Base-by-base conservation (phyloP, 2,797 vertebrate genomes). In the Anguilla megastoma region DNA sequence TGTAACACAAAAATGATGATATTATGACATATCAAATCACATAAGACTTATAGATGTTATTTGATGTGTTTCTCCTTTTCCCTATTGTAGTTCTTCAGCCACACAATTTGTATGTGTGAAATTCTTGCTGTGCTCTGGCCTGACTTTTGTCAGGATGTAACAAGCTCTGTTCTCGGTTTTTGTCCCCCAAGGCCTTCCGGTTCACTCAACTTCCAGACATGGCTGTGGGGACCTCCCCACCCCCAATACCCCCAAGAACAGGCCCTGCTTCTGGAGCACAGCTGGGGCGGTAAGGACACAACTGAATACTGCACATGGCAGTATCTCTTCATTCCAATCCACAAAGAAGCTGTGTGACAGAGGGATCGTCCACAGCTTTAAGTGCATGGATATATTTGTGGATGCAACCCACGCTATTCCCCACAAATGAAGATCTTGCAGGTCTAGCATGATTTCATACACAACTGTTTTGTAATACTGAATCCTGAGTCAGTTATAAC, bases 181-280 rank as follows among this genome's bases (percentile, higher is more conserved):
- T 84, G 63, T 87, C 93, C 18, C 94, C 88, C n/a, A 92, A 99
- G 99, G 97, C 98, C 88, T 99, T 99, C 91, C 97, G 98, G 91
- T 99, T 99, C 95, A 99, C 98, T 86, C 99, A 99, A 94, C 98
- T 99, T 91, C 99, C 99, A 89, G 99, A 99, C 92, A 99, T 99
- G 98, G 97, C 97, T 88, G 96, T 98, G 95, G 97, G 95, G 71
- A 98, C 98, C 92, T 97, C 98, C 85, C 98, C 97, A 21, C 97
- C 98, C 0, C 98, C 98, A 33, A 94, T 99, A 87, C 99, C 98
- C 88, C 98, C 99, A 48, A 96, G 98, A 92, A 97, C 97, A 3
- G 98, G 98, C 90, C 98, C 98, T 58, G 96, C 97, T 86, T 97
- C 97, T 87, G 97, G 97, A 84, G 94, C 97, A 84, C 97, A 98